Evolutionary conservation across 2,797 vertebrate species (phyloP).

Genomic region (Macropodus opercularis): DNA sequence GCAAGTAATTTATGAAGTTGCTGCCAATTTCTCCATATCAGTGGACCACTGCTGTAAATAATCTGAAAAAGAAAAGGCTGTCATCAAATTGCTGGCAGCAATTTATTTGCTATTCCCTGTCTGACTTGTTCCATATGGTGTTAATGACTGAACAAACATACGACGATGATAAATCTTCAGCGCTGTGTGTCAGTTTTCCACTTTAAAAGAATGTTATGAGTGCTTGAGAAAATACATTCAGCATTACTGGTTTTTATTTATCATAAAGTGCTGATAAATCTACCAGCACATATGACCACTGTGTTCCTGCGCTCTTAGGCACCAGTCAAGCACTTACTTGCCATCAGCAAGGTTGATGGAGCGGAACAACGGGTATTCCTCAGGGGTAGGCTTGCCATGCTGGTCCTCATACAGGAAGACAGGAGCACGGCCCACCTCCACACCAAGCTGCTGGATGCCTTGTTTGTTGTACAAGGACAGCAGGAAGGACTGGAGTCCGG

Average conservation of each 20-base stretch:
- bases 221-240: conserved; percentile 46
- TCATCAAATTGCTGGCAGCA: conserved; percentile 46
- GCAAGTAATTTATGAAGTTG: conserved; percentile 44
- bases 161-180: conserved; percentile 52
- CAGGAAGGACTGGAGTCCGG: conserved; percentile 93
- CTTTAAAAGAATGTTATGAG: conserved; percentile 11
- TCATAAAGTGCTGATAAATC: conserved; percentile 22
- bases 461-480: conserved; percentile 94
- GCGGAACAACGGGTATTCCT: conserved; percentile 95
- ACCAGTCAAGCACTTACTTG: conserved; percentile 86
- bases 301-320: conserved; percentile 12
- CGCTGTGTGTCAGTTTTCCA: conserved; percentile 31
- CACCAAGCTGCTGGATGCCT: conserved; percentile 93
- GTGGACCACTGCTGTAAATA: conserved; percentile 49
- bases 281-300: conserved; percentile 17
- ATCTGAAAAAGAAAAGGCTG: conserved; percentile 49
- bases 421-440: conserved; percentile 93
- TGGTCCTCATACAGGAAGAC: conserved; percentile 97
- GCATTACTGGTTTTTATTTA: conserved; percentile 34
- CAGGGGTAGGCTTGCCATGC: conserved; percentile 90
- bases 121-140: conserved; percentile 60
- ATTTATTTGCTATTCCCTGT: conserved; percentile 56
- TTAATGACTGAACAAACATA: conserved; percentile 56
- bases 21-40: conserved; percentile 35
- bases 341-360: conserved; percentile 94